Conservation (phyloP, 2,797 vertebrate genomes). For the Pterois miles region DNA sequence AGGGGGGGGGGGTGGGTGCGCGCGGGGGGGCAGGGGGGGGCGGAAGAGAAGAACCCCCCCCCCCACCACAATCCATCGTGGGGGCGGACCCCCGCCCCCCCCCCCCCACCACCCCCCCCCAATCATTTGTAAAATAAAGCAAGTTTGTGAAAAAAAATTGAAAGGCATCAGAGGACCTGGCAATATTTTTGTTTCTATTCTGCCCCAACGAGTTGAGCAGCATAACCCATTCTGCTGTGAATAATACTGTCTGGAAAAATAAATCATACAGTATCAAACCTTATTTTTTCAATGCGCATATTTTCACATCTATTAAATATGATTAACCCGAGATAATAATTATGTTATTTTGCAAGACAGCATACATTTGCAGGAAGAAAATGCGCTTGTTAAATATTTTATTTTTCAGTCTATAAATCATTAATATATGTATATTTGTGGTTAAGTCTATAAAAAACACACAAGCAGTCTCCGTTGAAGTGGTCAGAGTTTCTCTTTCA, state of each 20-base stretch:
- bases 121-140: background rate
- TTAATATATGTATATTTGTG: slow-evolving; percentile 4
- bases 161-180: background rate
- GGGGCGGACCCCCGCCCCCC: no score
- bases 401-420: slow-evolving; percentile 10
- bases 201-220: background rate
- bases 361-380: slow-evolving; percentile 7
- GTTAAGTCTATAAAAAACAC: background rate
- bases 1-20: no score
- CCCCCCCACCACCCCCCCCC: no score
- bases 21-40: no score
- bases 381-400: background rate
- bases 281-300: background rate
- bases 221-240: background rate
- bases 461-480: background rate
- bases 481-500: background rate
- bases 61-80: no score
- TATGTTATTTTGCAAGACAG: background rate
- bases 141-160: background rate
- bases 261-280: background rate
- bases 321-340: background rate
- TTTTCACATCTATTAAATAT: background rate
- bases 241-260: background rate
- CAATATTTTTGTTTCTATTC: background rate
- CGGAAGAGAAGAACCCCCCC: no score